Percentiles rank a stretch among this genome's conserved stretches.
Evolutionary conservation across 2,888 invertebrate species (phyloP).

Genomic region (Aporophyla lueneburgensis): DNA sequence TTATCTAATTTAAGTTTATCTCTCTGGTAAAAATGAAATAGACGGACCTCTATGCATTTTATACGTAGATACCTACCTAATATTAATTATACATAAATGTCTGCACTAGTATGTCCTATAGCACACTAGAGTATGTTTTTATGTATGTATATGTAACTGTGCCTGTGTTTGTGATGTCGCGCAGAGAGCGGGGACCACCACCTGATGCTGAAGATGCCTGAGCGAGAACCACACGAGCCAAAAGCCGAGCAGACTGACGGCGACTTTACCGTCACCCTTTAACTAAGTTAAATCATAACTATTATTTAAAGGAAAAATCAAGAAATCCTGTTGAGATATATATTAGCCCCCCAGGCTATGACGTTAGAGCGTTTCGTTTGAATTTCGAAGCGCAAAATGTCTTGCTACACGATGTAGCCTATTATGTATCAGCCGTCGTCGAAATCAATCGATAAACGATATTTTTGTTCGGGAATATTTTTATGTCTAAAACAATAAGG

Average conservation of each 20-base stretch:
- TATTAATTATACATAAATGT: conserved; percentile 45
- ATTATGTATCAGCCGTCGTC: conserved; percentile 27
- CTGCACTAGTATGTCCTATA: conserved; percentile 47
- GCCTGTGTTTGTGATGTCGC: conserved; percentile 84
- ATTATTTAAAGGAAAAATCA: not conserved
- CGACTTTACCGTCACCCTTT: conserved; percentile 87
- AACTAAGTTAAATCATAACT: conserved; percentile 41
- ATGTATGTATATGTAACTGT: conserved; percentile 73
- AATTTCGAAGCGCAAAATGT: conserved; percentile 16
- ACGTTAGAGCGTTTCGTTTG: conserved; percentile 12
- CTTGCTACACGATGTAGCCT: not conserved
- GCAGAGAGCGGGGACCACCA: conserved; percentile 86
- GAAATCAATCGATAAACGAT: conserved; percentile 36
- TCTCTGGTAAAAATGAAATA: conserved; percentile 25
- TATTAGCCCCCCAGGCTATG: conserved; percentile 28
- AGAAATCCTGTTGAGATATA: conserved; percentile 18
- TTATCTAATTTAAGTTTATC: not conserved
- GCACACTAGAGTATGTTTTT: conserved; percentile 53
- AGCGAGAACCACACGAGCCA: conserved; percentile 77
- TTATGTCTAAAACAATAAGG: conserved; percentile 1
- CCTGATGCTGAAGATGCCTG: conserved; percentile 84
- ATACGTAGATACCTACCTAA: not conserved
- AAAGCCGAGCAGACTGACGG: conserved; percentile 85
- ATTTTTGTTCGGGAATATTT: conserved; percentile 9
- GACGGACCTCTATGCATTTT: not conserved